Evolutionary conservation across 2,888 invertebrate species (phyloP), one percentile per base, ranked within the genome.

Genomic region (Amphipyra tragopoginis): DNA sequence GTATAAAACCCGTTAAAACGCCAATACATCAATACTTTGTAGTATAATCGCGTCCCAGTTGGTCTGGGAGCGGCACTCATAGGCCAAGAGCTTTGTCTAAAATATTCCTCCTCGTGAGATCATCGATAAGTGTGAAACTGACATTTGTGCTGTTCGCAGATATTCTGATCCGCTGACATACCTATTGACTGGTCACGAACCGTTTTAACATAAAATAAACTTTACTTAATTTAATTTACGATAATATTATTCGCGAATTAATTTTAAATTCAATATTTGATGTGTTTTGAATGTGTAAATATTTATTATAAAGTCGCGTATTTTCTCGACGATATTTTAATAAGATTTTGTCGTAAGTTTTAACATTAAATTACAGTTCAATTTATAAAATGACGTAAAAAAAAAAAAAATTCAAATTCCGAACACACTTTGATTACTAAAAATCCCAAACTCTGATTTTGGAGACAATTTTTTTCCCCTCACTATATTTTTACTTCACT

Each of bases 41-140:
- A 43, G 5, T 65, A 78, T 66, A 68, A 79, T 74, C 55, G 63
- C 72, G 76, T 70, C 78, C 70, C 68, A 77, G 69, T 76, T 21
- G 3, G 42, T 34, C 70, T 49, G 51, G 48, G 60, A 66, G 48
- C 69, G 63, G 64, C 75, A 44, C 45, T 72, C 69, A 77, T 77
- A 75, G 76, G 70, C 56, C 67, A 77, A 76, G 74, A 75, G 77
- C 65, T 74, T 69, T 52, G 72, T 70, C 72, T 71, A 72, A 79
- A 80, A 72, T 83, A 82, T 81, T 80, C 80, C 77, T 75, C 73
- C 75, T 77, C 50, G 63, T 84, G 79, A 84, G 79, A 81, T 86
- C 85, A 84, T 78, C 78, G 82, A 79, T 82, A 83, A 82, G 75
- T 86, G 81, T 73, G 72, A 81, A 69, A 75, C 85, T 85, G 87